A percentile compares a stretch with the other conserved stretches of the same genome.
Evolutionary conservation across 2,113 vertebrate genomes (phyloP).

Genomic region (Eira barbara): DNA sequence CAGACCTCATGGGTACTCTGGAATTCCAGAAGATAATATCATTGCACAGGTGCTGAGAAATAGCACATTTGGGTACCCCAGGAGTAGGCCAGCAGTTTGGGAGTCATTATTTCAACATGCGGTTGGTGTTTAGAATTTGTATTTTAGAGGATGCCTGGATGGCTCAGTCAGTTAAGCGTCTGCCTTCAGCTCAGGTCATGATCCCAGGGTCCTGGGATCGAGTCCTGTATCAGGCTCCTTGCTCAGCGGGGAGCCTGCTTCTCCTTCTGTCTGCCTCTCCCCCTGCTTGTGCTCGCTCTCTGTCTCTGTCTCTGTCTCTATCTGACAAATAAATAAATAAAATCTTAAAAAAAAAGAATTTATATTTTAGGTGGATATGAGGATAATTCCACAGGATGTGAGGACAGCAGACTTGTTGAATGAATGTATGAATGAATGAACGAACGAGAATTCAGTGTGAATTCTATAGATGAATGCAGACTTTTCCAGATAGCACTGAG

Average conservation of each 20-base stretch:
- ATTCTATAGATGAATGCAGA: background rate
- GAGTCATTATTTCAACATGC: background rate
- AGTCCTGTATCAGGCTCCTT: too few relatives aligned
- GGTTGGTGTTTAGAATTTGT: background rate
- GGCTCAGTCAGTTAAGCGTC: too few relatives aligned
- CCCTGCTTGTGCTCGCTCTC: too few relatives aligned
- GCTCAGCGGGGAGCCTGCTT: too few relatives aligned
- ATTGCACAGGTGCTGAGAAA: background rate
- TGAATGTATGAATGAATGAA: background rate
- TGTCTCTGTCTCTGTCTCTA: too few relatives aligned
- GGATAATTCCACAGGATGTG: background rate
- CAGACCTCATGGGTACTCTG: background rate
- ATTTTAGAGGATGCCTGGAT: background rate
- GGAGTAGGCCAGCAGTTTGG: background rate
- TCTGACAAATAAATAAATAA: too few relatives aligned
- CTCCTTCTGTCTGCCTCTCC: too few relatives aligned
- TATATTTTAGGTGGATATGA: background rate
- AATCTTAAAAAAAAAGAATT: background rate
- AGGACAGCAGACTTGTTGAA: background rate
- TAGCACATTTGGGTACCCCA: background rate
- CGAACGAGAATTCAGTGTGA: background rate
- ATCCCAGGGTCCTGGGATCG: too few relatives aligned
- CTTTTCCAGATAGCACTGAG: background rate
- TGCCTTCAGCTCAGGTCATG: too few relatives aligned
- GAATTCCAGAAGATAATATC: background rate